Conservation (phyloP, 2,113 vertebrate genomes). For the Ptyas mucosa region DNA sequence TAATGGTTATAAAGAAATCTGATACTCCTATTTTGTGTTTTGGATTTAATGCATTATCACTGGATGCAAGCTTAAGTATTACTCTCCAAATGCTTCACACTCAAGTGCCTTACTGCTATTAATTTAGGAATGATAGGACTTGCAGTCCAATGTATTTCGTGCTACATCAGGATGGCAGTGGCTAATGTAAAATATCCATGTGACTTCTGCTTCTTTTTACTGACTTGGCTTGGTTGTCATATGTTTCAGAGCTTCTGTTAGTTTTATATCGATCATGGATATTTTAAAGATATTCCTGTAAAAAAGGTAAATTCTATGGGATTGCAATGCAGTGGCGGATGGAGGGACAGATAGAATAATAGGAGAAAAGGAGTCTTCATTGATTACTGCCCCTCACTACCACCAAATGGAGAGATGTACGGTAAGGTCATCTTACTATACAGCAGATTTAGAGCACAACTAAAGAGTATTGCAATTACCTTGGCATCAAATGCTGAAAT, state of each 20-base stretch:
- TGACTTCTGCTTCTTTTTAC: neutral
- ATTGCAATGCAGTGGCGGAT: neutral
- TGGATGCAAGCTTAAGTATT: constrained; percentile 35
- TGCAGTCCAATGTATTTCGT: neutral
- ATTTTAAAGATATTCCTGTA: neutral
- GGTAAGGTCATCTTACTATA: neutral
- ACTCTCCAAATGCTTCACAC: constrained; percentile 20
- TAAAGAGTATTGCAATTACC: neutral
- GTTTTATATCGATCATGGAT: neutral
- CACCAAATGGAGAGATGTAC: neutral
- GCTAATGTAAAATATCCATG: neutral
- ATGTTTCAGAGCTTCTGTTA: neutral
- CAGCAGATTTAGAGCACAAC: neutral
- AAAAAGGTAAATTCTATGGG: neutral
- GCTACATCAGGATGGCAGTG: neutral
- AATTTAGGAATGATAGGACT: neutral
- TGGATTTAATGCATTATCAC: constrained; percentile 23
- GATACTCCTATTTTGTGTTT: neutral
- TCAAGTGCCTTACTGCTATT: neutral
- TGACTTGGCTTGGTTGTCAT: neutral
- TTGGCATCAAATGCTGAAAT: neutral
- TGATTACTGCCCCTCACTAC: neutral
- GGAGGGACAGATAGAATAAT: neutral
- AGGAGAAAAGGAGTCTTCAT: neutral
- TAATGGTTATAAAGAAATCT: neutral